A percentile compares a stretch with the other conserved stretches of the same genome.
phyloP scores from a whole-genome alignment of 2,113 vertebrate genomes.

The Conger conger region DNA sequence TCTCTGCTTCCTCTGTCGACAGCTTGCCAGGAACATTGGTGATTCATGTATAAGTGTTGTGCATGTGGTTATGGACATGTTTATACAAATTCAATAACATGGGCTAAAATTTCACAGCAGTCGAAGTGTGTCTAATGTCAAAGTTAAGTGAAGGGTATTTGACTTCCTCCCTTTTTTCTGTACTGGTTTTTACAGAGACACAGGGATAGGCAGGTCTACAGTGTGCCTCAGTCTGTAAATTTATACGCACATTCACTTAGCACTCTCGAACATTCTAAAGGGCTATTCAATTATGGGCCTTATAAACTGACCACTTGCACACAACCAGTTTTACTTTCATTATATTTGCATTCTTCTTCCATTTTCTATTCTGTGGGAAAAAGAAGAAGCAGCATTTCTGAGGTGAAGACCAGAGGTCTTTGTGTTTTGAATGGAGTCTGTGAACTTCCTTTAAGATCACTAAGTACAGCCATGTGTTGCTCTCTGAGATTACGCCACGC shows the following conservation, averaged over 20 bases:
- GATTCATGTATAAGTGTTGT: not conserved
- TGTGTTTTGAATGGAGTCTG: not conserved
- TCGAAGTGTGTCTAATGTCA: not conserved
- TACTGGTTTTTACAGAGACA: not conserved
- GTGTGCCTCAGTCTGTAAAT: not conserved
- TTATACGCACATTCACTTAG: not conserved
- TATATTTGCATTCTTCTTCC: not conserved
- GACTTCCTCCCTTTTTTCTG: not conserved
- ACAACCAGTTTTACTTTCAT: no score
- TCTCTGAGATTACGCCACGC: conserved; percentile 62
- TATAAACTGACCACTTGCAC: not conserved
- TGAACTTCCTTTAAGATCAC: not conserved
- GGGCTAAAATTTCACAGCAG: not conserved
- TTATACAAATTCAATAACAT: not conserved
- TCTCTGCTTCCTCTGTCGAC: not conserved
- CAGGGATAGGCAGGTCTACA: not conserved
- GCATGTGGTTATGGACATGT: not conserved
- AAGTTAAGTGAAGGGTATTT: not conserved
- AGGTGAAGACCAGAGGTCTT: no score
- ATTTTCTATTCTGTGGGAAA: not conserved
- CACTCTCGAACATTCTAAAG: not conserved
- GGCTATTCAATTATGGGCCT: not conserved
- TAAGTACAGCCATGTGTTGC: conserved; percentile 21
- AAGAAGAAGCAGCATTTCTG: not conserved
- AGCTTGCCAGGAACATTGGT: no score